phyloP scores from a whole-genome alignment of 2,797 vertebrate species.

The Taeniopygia guttata region DNA sequence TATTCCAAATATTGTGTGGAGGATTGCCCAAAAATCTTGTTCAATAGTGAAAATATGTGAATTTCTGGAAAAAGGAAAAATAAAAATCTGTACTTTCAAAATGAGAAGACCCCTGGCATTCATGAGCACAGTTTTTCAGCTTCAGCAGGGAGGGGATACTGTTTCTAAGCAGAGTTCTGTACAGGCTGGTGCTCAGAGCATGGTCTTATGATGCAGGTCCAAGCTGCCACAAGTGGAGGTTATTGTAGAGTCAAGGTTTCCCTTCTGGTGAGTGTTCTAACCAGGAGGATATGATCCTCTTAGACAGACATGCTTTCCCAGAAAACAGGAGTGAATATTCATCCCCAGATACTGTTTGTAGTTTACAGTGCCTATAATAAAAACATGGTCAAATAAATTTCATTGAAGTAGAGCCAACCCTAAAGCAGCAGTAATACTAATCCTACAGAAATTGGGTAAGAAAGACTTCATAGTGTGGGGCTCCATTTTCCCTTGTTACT shows the following conservation, averaged over 20 bases:
- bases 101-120: background rate
- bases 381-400: background rate
- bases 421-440: background rate
- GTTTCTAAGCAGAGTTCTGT: background rate
- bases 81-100: background rate
- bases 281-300: background rate
- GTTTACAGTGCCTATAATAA: background rate
- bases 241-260: background rate
- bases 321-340: background rate
- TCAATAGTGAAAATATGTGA: rapidly evolving
- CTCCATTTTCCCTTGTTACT: background rate
- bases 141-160: background rate
- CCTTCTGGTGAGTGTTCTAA: background rate
- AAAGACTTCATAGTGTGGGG: background rate
- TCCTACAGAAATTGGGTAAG: background rate
- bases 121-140: background rate
- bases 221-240: background rate
- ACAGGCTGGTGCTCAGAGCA: background rate
- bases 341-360: background rate
- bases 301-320: background rate
- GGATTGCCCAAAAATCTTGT: background rate
- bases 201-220: background rate
- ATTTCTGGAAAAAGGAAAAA: background rate
- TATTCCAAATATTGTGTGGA: background rate
- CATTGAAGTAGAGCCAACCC: background rate